phyloP scores from a whole-genome alignment of 2,113 vertebrate species.

The Donacobius atricapilla region DNA sequence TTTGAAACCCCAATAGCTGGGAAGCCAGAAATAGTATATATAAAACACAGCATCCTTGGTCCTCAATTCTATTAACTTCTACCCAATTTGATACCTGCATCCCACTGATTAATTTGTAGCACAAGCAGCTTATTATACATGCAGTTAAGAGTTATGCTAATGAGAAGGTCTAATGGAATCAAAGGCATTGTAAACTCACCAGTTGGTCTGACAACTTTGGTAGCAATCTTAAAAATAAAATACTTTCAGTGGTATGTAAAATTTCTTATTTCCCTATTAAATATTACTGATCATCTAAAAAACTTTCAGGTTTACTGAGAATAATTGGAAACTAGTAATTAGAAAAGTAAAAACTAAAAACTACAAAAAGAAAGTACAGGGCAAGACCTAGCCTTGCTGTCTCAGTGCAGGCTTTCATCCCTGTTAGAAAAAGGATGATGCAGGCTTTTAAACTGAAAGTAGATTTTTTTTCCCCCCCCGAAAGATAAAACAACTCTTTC shows the following conservation, averaged over 20 bases:
- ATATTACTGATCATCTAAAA: neutral
- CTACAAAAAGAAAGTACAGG: neutral
- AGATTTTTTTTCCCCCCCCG: fast-evolving
- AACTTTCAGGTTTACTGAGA: neutral
- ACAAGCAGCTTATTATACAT: neutral
- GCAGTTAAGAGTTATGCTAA: neutral
- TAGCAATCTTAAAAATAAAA: neutral
- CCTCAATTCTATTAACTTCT: neutral
- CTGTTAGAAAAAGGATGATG: neutral
- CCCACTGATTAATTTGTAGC: neutral
- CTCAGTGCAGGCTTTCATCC: neutral
- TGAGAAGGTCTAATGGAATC: neutral
- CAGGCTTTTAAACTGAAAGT: neutral
- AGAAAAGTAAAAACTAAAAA: neutral
- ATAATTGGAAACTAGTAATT: no score
- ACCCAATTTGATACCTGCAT: neutral
- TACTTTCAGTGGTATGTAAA: neutral
- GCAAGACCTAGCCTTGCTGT: neutral
- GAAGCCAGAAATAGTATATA: neutral
- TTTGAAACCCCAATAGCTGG: neutral
- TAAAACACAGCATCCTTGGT: neutral
- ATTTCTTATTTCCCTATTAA: neutral
- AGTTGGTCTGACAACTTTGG: neutral
- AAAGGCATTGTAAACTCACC: neutral
- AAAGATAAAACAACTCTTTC: neutral